Base-by-base conservation (phyloP, 2,888 invertebrate species). In the Rotaria socialis region DNA sequence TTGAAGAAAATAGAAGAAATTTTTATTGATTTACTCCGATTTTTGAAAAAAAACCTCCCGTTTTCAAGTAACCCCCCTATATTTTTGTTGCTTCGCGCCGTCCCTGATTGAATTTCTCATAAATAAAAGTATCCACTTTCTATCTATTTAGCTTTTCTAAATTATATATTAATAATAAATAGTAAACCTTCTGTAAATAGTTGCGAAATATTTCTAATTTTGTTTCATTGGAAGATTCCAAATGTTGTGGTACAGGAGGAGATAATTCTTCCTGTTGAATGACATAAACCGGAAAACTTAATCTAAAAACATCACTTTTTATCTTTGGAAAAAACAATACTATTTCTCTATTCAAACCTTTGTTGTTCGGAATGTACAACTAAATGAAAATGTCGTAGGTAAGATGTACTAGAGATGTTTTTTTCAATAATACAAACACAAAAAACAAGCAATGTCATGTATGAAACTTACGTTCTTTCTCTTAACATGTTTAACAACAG, bases 281-380 rank as follows among this genome's bases (percentile, higher is more conserved):
- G 22, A 80, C 24, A 47, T 80, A 80, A 47, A 80, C 47, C 3
- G 80, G 80, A 80, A 80, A 80, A 43, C 80, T 35, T 67, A 67
- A 19, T 35, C 67, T 67, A 41, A 35, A 67, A 67, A 2, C 10
- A n/a, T 60, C 6, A 8, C 0, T 27, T 27, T 7, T 27, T 27
- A 52, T 3, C 35, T 16, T 35, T 6, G 7, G 19, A 14, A 16
- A 27, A 14, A 56, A 6, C 24, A 2, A 35, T 35, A 35, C 35
- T 2, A 60, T 24, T 11, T 27, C 11, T 41, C 11, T 41, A 19
- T 67, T 35, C 47, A 47, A 24, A 47, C 80, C 47, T 24, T 47
- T 80, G 24, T 47, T 80, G 80, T n/a, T 47, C 47, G 47, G 80
- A 47, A 80, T 80, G 80, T 24, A 80, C 80, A 80, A 80, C 47